Percentiles rank a stretch among this genome's conserved stretches.
phyloP scores from a whole-genome alignment of 2,113 vertebrate genomes.

The Bettongia penicillata region DNA sequence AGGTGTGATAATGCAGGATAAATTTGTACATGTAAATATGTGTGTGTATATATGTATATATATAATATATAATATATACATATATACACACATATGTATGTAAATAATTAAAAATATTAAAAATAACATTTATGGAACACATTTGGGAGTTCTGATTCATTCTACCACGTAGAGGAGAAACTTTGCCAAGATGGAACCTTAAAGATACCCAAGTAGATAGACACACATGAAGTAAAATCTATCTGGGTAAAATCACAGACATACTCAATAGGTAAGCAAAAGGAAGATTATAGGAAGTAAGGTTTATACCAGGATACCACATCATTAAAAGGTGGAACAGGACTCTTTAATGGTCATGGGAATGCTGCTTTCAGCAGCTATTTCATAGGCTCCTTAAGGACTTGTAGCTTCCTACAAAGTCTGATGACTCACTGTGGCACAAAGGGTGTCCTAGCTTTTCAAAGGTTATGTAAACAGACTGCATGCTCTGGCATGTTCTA shows the following conservation, averaged over 20 bases:
- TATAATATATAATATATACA: too few relatives aligned
- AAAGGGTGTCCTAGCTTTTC: neutral
- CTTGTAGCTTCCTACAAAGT: neutral
- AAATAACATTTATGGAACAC: neutral
- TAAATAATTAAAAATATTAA: too few relatives aligned
- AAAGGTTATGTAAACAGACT: neutral
- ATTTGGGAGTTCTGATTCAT: neutral
- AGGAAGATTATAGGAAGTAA: neutral
- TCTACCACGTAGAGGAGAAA: neutral
- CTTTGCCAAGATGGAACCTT: neutral
- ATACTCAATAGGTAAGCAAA: neutral
- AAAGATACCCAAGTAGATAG: conserved; percentile 16
- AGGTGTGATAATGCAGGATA: neutral
- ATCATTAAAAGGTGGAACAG: neutral
- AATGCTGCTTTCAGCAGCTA: neutral
- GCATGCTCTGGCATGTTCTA: neutral
- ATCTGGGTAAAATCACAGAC: neutral
- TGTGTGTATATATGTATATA: too few relatives aligned
- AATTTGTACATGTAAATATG: neutral
- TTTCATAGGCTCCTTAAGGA: neutral
- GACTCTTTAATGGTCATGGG: too few relatives aligned
- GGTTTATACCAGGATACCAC: neutral
- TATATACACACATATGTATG: neutral
- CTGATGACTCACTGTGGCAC: neutral
- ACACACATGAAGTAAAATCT: conserved; percentile 28